A percentile compares a stretch with the other conserved stretches of the same genome.
phyloP scores from a whole-genome alignment of 1,140 invertebrate species.

The Halyomorpha halys region DNA sequence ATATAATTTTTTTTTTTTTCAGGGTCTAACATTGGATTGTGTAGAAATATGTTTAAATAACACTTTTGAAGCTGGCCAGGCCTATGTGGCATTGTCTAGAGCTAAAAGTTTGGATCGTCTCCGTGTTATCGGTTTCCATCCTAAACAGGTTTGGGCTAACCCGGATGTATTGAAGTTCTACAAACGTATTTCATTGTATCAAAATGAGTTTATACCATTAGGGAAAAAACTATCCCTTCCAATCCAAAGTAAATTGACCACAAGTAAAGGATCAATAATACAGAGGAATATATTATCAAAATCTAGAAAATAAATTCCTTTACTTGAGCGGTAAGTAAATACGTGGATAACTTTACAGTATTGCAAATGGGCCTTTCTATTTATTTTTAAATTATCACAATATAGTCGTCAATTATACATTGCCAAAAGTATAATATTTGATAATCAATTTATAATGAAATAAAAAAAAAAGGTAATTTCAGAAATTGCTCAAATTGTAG shows the following conservation, averaged over 20 bases:
- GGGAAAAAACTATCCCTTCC: conserved; percentile 12
- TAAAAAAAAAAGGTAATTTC: no score
- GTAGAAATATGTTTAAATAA: conserved; percentile 84
- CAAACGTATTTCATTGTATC: conserved; percentile 36
- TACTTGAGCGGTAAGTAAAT: no score
- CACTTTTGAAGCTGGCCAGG: conserved; percentile 90
- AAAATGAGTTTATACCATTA: conserved; percentile 17
- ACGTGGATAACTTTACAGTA: no score
- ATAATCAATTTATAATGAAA: no score
- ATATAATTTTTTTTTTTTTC: conserved; percentile 29
- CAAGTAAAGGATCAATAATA: no score
- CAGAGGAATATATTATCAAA: no score
- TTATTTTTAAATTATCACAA: no score
- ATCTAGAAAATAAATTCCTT: no score
- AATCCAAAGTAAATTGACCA: not conserved
- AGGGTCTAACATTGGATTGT: conserved; percentile 89
- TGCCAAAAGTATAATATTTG: no score
- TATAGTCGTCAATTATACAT: no score
- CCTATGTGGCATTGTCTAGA: conserved; percentile 87
- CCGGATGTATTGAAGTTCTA: conserved; percentile 79
- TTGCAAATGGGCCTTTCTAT: no score
- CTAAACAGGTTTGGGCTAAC: conserved; percentile 79
- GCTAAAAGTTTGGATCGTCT: conserved; percentile 77
- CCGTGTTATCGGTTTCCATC: conserved; percentile 77
- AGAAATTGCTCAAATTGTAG: no score